Conservation (phyloP, 2,113 vertebrate species). For the Pelodiscus sinensis region DNA sequence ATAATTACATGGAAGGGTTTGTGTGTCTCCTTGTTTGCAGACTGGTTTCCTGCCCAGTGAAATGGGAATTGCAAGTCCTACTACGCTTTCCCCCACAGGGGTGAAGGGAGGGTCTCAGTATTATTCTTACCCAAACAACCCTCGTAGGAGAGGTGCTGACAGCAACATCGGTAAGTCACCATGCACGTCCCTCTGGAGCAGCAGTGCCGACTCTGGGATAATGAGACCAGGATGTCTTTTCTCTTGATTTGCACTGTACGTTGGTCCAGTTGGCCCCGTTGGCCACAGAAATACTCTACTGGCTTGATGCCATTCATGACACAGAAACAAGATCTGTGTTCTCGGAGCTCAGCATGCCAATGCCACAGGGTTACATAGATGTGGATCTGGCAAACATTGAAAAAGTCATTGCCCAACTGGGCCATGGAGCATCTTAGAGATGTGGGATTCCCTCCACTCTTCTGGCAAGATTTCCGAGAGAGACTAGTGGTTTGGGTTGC, state of each 20-base stretch:
- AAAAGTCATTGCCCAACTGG: neutral
- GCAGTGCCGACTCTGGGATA: too few species aligned
- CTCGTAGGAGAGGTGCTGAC: conserved; percentile 92
- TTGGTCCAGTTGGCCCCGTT: accelerated
- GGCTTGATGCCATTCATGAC: neutral
- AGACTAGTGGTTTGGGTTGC: neutral
- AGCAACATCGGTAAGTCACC: conserved; percentile 85
- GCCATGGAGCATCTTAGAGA: neutral
- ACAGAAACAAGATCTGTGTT: accelerated
- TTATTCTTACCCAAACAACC: conserved; percentile 91
- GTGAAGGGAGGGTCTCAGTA: conserved; percentile 91
- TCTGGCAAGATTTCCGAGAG: neutral
- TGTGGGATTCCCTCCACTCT: neutral
- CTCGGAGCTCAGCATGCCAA: accelerated
- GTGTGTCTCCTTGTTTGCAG: conserved; percentile 70
- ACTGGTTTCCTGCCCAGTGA: conserved; percentile 90
- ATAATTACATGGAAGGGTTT: neutral
- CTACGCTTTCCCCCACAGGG: conserved; percentile 92
- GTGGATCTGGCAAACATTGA: neutral
- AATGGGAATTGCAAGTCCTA: conserved; percentile 89
- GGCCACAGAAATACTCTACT: neutral
- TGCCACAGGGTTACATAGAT: accelerated
- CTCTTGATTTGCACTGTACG: accelerated
- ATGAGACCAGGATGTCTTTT: too few species aligned
- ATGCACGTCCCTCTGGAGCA: accelerated